Evolutionary conservation across 2,113 vertebrate species (phyloP).

Genomic region (Hiodon tergisus): DNA sequence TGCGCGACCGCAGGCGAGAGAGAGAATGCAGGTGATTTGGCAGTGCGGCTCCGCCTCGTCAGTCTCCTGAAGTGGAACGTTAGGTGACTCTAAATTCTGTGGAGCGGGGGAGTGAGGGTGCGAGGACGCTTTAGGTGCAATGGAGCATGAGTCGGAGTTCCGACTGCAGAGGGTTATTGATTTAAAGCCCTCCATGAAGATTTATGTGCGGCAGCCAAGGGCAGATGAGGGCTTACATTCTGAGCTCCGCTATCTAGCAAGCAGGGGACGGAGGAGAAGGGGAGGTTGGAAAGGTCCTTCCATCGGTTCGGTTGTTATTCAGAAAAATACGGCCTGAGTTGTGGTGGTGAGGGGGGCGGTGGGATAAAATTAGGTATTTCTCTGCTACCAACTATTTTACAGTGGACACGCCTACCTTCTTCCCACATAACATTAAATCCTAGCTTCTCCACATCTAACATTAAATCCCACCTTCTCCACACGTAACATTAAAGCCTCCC

Average conservation of each 20-base stretch:
- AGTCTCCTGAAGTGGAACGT: too few species aligned
- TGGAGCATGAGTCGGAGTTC: too few species aligned
- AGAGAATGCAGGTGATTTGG: too few species aligned
- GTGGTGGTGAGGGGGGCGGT: neutral
- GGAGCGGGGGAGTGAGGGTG: too few species aligned
- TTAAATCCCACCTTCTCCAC: too few species aligned
- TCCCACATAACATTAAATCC: too few species aligned
- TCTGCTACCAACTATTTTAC: neutral
- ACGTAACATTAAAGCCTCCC: too few species aligned
- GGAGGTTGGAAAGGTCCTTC: neutral
- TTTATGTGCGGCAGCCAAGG: neutral
- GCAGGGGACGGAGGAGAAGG: neutral
- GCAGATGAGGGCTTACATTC: constrained; percentile 6
- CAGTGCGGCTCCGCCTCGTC: too few species aligned
- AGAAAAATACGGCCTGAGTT: neutral
- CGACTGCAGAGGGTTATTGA: neutral
- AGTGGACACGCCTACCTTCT: neutral
- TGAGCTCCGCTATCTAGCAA: constrained; percentile 2
- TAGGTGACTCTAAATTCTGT: too few species aligned
- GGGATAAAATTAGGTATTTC: constrained; percentile 2
- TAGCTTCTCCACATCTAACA: too few species aligned
- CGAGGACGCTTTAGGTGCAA: too few species aligned
- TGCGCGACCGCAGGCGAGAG: too few species aligned
- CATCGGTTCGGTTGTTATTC: constrained; percentile 9
- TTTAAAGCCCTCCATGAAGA: neutral